phyloP scores from a whole-genome alignment of 2,888 invertebrate species.

The Halocaridina rubra region DNA sequence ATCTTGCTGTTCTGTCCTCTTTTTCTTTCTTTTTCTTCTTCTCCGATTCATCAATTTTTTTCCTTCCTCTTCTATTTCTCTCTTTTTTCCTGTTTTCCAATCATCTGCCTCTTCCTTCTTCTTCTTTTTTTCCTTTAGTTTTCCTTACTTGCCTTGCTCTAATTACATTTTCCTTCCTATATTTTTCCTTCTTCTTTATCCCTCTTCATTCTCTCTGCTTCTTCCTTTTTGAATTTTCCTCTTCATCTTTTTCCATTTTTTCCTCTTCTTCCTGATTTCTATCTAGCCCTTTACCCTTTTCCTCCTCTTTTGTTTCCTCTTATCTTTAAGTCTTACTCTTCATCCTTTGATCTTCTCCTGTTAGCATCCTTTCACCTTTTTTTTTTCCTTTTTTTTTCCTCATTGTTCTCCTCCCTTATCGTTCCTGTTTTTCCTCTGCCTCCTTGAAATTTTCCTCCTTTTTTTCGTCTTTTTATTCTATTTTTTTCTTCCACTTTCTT shows the following conservation, averaged over 20 bases:
- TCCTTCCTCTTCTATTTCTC: slow-evolving; percentile 1
- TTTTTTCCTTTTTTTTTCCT: not conserved
- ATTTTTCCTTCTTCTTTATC: not conserved
- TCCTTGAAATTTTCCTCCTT: too few relatives aligned
- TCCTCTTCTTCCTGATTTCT: not conserved
- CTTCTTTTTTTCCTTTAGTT: not conserved
- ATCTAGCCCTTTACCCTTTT: too few relatives aligned
- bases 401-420: not conserved
- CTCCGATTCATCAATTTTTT: not conserved
- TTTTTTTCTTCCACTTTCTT: too few relatives aligned
- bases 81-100: not conserved
- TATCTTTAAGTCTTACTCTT: not conserved
- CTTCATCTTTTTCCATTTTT: not conserved
- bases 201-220: not conserved
- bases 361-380: not conserved
- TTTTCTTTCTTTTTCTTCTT: slow-evolving; percentile 45
- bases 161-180: not conserved
- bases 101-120: not conserved
- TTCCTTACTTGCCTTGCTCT: not conserved
- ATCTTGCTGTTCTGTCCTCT: not conserved
- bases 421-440: not conserved
- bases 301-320: not conserved
- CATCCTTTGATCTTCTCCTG: not conserved
- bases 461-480: too few relatives aligned
- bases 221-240: not conserved